phyloP scores from a whole-genome alignment of 1,140 invertebrate genomes.

The Drosophila equinoxialis region DNA sequence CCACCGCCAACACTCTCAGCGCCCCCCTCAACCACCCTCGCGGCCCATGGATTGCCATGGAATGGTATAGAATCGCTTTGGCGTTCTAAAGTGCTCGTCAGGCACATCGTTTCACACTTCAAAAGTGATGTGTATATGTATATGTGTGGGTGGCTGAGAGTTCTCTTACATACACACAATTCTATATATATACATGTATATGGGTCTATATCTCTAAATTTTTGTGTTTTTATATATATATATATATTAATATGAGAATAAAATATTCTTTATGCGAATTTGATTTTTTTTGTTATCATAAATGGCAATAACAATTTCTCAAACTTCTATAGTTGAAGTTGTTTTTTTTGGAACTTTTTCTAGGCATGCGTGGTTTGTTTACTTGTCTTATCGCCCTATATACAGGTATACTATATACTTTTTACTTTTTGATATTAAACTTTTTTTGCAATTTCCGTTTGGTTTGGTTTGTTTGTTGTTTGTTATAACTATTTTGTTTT shows the following conservation, averaged over 20 bases:
- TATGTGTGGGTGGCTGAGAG: background rate
- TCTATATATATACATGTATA: background rate
- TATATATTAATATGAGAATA: constrained; percentile 41
- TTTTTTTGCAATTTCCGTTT: background rate
- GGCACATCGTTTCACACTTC: constrained; percentile 49
- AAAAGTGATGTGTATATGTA: constrained; percentile 17
- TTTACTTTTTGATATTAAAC: constrained; percentile 5
- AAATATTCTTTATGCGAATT: constrained; percentile 66
- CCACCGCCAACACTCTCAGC: constrained; percentile 3
- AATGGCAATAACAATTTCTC: constrained; percentile 16
- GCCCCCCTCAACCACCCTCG: background rate
- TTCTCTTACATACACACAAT: background rate
- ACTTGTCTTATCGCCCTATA: background rate
- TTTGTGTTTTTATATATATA: background rate
- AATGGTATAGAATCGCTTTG: background rate
- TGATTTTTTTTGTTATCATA: constrained; percentile 19
- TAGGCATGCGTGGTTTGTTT: constrained; percentile 5
- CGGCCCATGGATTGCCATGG: background rate
- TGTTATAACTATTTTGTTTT: background rate
- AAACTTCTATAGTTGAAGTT: background rate
- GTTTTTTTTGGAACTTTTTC: constrained; percentile 19
- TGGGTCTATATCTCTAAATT: background rate
- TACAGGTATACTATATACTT: background rate
- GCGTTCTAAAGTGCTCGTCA: constrained; percentile 7
- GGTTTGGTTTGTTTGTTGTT: background rate